These are phyloP conservation scores for Typhlichthys subterraneus DNA, from an alignment of 2,797 vertebrate genomes.

Conservation along the genomic window DNA sequence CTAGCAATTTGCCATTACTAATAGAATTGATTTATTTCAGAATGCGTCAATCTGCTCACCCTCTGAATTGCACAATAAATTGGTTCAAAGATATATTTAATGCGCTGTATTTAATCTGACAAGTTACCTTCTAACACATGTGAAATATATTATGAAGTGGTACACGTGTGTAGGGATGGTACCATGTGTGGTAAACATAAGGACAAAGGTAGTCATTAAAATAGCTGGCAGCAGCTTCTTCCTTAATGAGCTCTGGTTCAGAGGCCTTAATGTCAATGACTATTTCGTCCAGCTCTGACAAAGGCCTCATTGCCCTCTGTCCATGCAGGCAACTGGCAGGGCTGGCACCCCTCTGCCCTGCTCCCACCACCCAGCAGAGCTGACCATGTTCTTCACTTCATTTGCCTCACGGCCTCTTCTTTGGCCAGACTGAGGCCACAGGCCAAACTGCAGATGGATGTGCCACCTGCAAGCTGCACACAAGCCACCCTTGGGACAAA, in stretches of 20 bases:
- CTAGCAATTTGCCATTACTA: too few relatives aligned
- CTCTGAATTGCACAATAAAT: background rate
- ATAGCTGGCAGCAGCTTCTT: conserved; percentile 26
- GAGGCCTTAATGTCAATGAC: conserved; percentile 50
- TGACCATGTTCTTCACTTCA: conserved; percentile 66
- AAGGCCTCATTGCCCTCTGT: conserved; percentile 56
- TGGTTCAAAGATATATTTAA: too few relatives aligned
- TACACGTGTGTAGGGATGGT: background rate
- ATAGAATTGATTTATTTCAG: too few relatives aligned
- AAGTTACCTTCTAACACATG: conserved; percentile 4
- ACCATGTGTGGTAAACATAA: conserved; percentile 19
- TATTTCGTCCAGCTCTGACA: conserved; percentile 51
- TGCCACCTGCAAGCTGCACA: conserved; percentile 38
- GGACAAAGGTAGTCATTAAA: conserved; percentile 10
- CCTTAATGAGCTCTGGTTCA: conserved; percentile 59
- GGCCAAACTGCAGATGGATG: conserved; percentile 51
- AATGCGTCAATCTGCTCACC: background rate
- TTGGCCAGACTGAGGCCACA: conserved; percentile 51
- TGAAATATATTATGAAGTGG: conserved; percentile 14
- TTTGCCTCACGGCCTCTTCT: conserved; percentile 65
- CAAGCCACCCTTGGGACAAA: conserved; percentile 50
- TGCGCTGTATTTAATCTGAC: too few relatives aligned
- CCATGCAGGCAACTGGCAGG: conserved; percentile 46
- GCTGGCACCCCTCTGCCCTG: conserved; percentile 55
- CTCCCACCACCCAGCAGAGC: conserved; percentile 58